Percentiles rank a stretch among this genome's conserved stretches.
Conservation (phyloP, 1,140 invertebrate genomes). For the Drosophila santomea region DNA sequence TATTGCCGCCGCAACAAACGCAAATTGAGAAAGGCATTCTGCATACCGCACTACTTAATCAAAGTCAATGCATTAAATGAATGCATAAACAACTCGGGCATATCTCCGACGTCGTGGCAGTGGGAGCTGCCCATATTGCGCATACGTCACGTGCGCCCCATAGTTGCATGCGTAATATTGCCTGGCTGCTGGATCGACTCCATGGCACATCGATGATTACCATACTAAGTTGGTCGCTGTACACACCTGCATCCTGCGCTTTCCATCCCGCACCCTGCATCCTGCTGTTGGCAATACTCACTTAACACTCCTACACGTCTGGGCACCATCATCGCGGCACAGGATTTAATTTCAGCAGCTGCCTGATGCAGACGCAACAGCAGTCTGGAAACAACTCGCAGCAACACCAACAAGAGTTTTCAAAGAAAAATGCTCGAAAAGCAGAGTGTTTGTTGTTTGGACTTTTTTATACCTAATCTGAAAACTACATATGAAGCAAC, state of each 20-base stretch:
- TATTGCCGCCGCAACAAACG: slow-evolving; percentile 2
- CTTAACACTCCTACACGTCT: slow-evolving; percentile 27
- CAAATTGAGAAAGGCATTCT: slow-evolving; percentile 28
- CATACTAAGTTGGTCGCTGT: slow-evolving; percentile 26
- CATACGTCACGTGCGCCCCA: slow-evolving; percentile 63
- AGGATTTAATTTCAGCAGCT: slow-evolving; percentile 55
- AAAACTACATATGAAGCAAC: no score
- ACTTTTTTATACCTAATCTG: no score
- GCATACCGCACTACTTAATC: slow-evolving; percentile 32
- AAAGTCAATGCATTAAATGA: slow-evolving; percentile 35
- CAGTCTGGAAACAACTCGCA: slow-evolving; percentile 38
- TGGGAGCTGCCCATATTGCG: slow-evolving; percentile 54
- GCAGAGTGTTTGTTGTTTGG: slow-evolving; percentile 18
- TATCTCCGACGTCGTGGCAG: not conserved
- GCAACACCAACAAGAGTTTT: slow-evolving; percentile 14
- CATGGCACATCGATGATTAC: slow-evolving; percentile 65
- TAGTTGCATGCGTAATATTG: slow-evolving; percentile 33
- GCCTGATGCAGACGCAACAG: slow-evolving; percentile 26
- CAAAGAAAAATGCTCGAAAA: slow-evolving; percentile 64
- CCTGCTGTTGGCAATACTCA: slow-evolving; percentile 44
- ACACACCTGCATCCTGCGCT: slow-evolving; percentile 14
- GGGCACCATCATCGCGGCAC: slow-evolving; percentile 21
- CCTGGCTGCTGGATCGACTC: slow-evolving; percentile 8
- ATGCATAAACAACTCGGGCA: slow-evolving; percentile 18
- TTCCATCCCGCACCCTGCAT: not conserved